Base-by-base conservation (phyloP, 2,113 vertebrate genomes). In the Apaloderma vittatum region DNA sequence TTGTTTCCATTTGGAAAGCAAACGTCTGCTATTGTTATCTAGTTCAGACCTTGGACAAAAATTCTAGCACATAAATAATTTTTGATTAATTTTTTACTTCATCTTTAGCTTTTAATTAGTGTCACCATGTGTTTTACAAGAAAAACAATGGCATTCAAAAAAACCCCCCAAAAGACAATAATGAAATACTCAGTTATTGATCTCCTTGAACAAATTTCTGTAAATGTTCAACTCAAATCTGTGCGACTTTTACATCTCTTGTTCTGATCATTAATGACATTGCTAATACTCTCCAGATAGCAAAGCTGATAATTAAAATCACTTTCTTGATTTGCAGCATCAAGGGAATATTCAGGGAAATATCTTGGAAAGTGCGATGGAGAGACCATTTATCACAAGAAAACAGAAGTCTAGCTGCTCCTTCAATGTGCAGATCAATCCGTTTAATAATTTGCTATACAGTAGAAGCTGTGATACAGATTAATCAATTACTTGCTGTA, bases 1-100 rank as follows among this genome's bases (percentile, higher is more conserved):
- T 88, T 17, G 14, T 87, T 94, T 97, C 87, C 74, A 32, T 54
- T 86, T 94, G 86, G 51, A 96, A 94, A 94, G 43, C 22, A 83
- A 95, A 94, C 40, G 95, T 52, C 90, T 93, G 62, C 59, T 93
- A 27, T 86, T 86, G 92, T 87, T 95, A 88, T 94, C 93, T 88
- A 96, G 75, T 70, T 78, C 26, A 93, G 48, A 29, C 59, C 84
- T 94, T 86, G 81, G 46, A 67, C 45, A 82, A 86, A 58, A 23
- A 78, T 77, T 93, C 46, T 57, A 95, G 29, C 27, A 88, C 43
- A 73, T 32, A 76, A 94, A 67, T 76, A 4, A 61, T 40, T 90
- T 92, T 55, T 93, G 26, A 79, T 70, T 37, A 48, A 59, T 87
- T 71, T 87, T 93, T 94, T 82, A 30, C 51, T 96, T 95, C 75